These are phyloP conservation scores for Arremon brunneinucha DNA, from an alignment of 2,797 vertebrate species.

Conservation along the genomic window DNA sequence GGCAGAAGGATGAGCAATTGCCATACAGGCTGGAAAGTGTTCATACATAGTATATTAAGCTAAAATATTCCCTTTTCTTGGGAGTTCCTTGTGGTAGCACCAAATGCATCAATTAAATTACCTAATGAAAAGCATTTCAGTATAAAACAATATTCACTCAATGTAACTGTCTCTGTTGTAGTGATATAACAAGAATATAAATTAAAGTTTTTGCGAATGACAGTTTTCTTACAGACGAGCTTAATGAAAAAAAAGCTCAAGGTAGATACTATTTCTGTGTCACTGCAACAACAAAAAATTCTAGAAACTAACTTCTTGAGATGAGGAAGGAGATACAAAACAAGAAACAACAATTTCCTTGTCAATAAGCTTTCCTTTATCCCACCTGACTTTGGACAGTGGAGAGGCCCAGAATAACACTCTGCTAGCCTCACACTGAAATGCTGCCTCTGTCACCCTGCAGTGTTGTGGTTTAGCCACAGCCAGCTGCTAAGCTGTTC, in stretches of 20 bases:
- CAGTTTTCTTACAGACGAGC: neutral
- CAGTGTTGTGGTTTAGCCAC: neutral
- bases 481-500: neutral
- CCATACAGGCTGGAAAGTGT: neutral
- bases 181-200: neutral
- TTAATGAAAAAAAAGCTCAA: neutral
- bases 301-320: neutral
- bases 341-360: neutral
- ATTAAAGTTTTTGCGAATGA: neutral
- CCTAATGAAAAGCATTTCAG: neutral
- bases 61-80: neutral
- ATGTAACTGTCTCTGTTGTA: neutral
- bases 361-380: neutral
- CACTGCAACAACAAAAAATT: neutral
- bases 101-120: neutral
- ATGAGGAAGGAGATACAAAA: neutral
- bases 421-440: neutral
- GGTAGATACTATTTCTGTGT: neutral
- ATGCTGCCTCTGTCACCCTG: neutral
- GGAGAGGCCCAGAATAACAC: neutral
- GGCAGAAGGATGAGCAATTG: neutral
- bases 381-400: neutral
- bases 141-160: neutral
- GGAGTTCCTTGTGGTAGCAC: neutral
- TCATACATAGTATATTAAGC: neutral